phyloP scores from a whole-genome alignment of 1,140 invertebrate species.

The Drosophila paulistorum region DNA sequence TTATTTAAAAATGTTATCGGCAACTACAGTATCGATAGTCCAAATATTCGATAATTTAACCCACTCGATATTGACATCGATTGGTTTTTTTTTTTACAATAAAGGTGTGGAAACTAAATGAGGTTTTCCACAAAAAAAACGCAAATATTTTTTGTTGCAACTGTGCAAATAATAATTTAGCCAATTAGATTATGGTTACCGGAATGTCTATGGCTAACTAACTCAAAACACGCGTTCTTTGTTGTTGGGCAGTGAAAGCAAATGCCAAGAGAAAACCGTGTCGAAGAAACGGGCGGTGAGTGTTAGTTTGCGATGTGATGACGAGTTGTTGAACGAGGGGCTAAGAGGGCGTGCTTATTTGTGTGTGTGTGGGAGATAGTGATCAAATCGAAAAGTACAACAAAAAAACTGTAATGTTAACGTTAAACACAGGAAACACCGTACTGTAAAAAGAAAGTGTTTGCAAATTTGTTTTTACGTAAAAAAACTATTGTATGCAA shows the following conservation, averaged over 20 bases:
- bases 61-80: conserved; percentile 7
- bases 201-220: conserved; percentile 24
- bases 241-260: conserved; percentile 16
- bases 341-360: too few relatives aligned
- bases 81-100: conserved; percentile 31
- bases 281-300: conserved; percentile 42
- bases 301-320: conserved; percentile 22
- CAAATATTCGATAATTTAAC: conserved; percentile 11
- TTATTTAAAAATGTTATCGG: background rate
- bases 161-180: conserved; percentile 12
- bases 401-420: conserved; percentile 6
- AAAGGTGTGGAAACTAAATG: conserved; percentile 53
- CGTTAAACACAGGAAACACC: conserved; percentile 25
- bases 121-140: conserved; percentile 45
- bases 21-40: conserved; percentile 2
- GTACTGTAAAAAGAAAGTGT: conserved; percentile 48
- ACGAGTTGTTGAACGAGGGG: conserved; percentile 6
- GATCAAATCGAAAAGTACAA: conserved; percentile 8
- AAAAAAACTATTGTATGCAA: conserved; percentile 33
- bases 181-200: conserved; percentile 29
- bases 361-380: conserved; percentile 18
- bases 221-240: conserved; percentile 42
- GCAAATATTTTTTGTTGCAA: conserved; percentile 46
- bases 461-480: too few relatives aligned
- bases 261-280: conserved; percentile 41